These are phyloP conservation scores for Halocynthia aurantium DNA, from an alignment of 23 tunicate species.

Conservation along the genomic window DNA sequence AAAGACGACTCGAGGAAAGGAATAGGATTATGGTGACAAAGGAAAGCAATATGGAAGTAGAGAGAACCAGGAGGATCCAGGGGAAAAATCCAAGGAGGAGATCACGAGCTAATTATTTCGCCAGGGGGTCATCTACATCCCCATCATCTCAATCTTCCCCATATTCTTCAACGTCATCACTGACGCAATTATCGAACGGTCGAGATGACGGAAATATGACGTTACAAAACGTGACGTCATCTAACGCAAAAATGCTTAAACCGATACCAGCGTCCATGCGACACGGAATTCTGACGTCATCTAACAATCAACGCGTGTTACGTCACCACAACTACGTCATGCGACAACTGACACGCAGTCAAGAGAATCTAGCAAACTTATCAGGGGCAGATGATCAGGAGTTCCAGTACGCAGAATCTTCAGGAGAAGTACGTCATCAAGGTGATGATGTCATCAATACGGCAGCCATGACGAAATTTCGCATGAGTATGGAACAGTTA, in stretches of 20 bases:
- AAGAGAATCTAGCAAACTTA: slow-evolving; percentile 4
- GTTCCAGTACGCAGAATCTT: slow-evolving; percentile 1
- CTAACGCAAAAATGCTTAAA: not conserved
- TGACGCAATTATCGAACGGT: not conserved
- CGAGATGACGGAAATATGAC: not conserved
- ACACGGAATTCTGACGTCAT: slow-evolving; percentile 4
- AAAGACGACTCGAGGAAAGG: not conserved
- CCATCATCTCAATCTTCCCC: slow-evolving; percentile 1
- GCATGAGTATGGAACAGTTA: slow-evolving; percentile 5
- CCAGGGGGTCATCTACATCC: not conserved
- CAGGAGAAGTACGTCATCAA: not conserved
- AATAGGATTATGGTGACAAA: slow-evolving; percentile 15
- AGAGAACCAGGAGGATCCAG: not conserved
- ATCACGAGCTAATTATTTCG: not conserved
- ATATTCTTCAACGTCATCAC: slow-evolving; percentile 29
- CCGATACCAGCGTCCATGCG: not conserved
- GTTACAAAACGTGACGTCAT: no score
- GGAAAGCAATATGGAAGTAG: not conserved
- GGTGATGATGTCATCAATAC: slow-evolving; percentile 5
- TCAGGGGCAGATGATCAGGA: not conserved
- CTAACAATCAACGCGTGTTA: not conserved
- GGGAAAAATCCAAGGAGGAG: slow-evolving; percentile 4
- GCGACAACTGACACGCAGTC: not conserved
- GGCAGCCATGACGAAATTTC: slow-evolving; percentile 14
- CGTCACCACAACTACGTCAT: slow-evolving; percentile 1